phyloP scores from a whole-genome alignment of 2,113 vertebrate genomes.

The Zosterops hypoxanthus region DNA sequence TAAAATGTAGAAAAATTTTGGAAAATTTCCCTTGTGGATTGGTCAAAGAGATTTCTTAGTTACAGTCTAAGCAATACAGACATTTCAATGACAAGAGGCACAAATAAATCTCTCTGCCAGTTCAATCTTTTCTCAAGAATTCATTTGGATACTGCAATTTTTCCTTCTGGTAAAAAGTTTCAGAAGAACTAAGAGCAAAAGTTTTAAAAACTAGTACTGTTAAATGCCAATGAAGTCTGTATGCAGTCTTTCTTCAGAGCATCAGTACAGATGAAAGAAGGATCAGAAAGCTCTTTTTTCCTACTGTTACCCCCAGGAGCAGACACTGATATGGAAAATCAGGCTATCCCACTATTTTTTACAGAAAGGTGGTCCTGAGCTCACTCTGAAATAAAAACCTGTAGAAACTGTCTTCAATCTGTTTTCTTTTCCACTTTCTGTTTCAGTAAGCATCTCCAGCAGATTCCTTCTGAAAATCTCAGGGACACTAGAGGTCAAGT shows the following conservation, averaged over 20 bases:
- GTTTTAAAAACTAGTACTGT: neutral
- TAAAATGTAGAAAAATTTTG: neutral
- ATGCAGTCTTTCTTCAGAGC: neutral
- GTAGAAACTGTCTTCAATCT: neutral
- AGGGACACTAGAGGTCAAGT: neutral
- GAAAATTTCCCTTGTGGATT: neutral
- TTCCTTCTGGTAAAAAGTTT: neutral
- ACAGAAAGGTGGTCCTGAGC: neutral
- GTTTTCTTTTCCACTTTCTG: neutral
- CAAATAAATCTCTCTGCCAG: neutral
- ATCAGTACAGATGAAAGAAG: neutral
- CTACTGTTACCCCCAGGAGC: neutral
- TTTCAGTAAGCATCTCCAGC: neutral
- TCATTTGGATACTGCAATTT: neutral
- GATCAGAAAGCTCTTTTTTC: neutral
- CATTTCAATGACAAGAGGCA: neutral
- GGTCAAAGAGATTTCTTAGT: neutral
- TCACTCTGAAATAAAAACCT: neutral
- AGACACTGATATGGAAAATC: neutral
- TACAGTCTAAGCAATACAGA: neutral
- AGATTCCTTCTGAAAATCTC: slow-evolving; percentile 2
- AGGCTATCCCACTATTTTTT: neutral
- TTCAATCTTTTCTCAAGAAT: neutral
- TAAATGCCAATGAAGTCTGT: neutral
- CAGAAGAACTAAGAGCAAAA: neutral